Evolutionary conservation across 92 coral and sea anemone genomes (phyloP).

Genomic region (Zoanthus sociatus): DNA sequence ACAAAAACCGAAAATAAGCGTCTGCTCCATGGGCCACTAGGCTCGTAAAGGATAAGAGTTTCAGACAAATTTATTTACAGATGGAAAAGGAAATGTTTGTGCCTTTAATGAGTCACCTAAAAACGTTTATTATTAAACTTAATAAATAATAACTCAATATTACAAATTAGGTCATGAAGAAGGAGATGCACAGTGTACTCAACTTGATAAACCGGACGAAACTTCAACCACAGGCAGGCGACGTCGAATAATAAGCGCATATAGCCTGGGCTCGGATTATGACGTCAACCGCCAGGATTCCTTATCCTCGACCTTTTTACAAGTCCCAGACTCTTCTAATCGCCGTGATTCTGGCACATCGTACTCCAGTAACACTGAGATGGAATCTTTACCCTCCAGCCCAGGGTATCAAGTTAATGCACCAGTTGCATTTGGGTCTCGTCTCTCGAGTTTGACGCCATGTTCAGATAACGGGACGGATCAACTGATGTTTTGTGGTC

Average conservation of each 20-base stretch:
- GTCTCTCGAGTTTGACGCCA: neutral
- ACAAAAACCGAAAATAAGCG: too few species aligned
- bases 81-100: too few species aligned
- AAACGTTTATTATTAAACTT: too few species aligned
- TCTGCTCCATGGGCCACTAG: too few species aligned
- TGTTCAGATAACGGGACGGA: conserved; percentile 25
- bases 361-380: conserved; percentile 60
- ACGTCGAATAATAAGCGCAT: conserved; percentile 9
- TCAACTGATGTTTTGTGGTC: neutral
- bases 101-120: too few species aligned
- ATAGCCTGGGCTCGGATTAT: conserved; percentile 39
- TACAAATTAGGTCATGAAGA: neutral
- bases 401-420: conserved; percentile 23
- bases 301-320: conserved; percentile 22
- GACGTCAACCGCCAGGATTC: conserved; percentile 31
- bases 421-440: neutral
- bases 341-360: conserved; percentile 58
- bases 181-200: neutral
- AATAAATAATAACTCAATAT: neutral
- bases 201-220: neutral
- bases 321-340: conserved; percentile 32
- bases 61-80: too few species aligned
- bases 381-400: conserved; percentile 67
- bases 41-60: too few species aligned
- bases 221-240: conserved; percentile 1